A percentile compares a stretch with the other conserved stretches of the same genome.
Evolutionary conservation across 2,113 vertebrate species (phyloP).

Genomic region (Atherinomorus stipes): DNA sequence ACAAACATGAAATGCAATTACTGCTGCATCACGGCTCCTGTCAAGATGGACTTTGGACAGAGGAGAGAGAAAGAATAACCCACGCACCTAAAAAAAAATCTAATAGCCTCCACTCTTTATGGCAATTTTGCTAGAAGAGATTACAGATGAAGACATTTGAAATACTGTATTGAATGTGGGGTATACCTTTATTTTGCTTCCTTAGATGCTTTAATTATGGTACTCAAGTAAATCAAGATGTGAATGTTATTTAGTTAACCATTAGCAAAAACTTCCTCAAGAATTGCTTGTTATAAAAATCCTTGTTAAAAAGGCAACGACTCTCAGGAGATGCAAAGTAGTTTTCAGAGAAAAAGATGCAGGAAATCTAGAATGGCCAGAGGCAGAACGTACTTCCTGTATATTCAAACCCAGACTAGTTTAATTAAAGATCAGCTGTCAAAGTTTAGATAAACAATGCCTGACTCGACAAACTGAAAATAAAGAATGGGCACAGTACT

Average conservation of each 20-base stretch:
- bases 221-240: not conserved
- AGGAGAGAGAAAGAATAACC: not conserved
- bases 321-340: not conserved
- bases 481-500: not conserved
- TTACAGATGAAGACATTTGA: not conserved
- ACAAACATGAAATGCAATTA: slow-evolving; percentile 37
- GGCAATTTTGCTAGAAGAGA: not conserved
- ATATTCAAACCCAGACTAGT: not conserved
- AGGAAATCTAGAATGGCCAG: not conserved
- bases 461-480: not conserved
- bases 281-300: not conserved
- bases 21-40: slow-evolving; percentile 1
- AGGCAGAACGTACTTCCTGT: not conserved
- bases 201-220: not conserved
- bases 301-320: not conserved
- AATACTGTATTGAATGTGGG: not conserved
- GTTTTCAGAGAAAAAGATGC: not conserved
- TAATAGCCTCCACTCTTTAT: not conserved
- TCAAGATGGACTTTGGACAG: slow-evolving; percentile 29
- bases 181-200: not conserved
- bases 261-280: not conserved
- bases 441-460: not conserved
- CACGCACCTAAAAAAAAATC: not conserved
- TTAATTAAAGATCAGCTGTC: not conserved
- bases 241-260: not conserved